Evolutionary conservation across 2,797 vertebrate species (phyloP), one percentile per base, ranked within the genome.

Genomic region (Serranus cabrilla): DNA sequence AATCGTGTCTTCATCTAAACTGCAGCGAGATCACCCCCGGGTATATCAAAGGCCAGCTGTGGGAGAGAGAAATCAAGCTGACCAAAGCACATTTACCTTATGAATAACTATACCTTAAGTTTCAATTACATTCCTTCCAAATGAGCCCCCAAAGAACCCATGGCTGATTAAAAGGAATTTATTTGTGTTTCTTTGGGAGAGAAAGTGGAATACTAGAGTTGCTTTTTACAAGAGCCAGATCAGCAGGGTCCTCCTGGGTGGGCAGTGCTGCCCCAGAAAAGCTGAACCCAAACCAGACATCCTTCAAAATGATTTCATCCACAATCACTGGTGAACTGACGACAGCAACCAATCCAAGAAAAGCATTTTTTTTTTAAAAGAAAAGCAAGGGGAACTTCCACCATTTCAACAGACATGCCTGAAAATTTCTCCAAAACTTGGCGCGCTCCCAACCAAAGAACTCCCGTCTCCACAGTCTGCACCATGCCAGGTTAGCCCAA

Each of bases 41-140:
- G 83, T 72, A 65, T 83, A 85, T 85, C 71, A 75, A 81, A 88
- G 57, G 70, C 78, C 73, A 63, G 74, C 58, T 79, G 76, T 27
- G 52, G 60, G 64, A 76, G 51, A 69, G 49, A 80, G 46, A 85
- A 86, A 82, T 89, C 59, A 62, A 82, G 80, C 84, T 83, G 59
- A 71, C 50, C 62, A 67, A 77, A 76, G 78, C 82, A 81, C 82
- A 74, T 84, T 87, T 82, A 81, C 83, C 78, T 85, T 82, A 85
- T 87, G 76, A 91, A 89, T 84, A 88, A 89, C 84, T 84, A 87
- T 88, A 90, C 89, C 72, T 89, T 84, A 80, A 88, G 83, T 88
- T 89, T 89, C 73, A 87, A 87, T 92, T 91, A 84, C 92, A 92
- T 93, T 92, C 89, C 67, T 90, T 89, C 87, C 79, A 91, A 92